Percentiles rank a stretch among this genome's conserved stretches.
phyloP scores from a whole-genome alignment of 2,113 vertebrate genomes.

The Diadophis punctatus region DNA sequence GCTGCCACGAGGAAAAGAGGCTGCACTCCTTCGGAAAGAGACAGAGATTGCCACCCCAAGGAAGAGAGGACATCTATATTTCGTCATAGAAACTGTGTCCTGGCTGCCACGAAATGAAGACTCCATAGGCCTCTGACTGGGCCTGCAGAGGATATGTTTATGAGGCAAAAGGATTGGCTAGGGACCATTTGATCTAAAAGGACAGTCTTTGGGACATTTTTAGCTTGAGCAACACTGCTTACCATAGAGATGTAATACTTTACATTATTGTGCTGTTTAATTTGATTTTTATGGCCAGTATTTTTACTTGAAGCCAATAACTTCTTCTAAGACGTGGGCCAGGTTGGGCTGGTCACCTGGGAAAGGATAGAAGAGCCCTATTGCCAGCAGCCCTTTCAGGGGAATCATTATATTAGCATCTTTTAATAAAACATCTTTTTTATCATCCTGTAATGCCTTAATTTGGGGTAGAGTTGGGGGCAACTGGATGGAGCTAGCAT shows the following conservation, averaged over 20 bases:
- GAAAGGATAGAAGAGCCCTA: neutral
- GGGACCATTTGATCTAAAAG: too few relatives aligned
- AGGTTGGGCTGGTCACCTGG: neutral
- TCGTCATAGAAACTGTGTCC: too few relatives aligned
- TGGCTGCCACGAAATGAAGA: neutral
- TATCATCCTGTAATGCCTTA: neutral
- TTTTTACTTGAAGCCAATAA: neutral
- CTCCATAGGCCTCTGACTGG: neutral
- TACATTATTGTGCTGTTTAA: neutral
- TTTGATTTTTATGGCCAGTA: neutral
- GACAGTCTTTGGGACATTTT: neutral
- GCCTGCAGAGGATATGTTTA: neutral
- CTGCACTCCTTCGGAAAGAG: neutral
- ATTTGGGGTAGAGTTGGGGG: neutral
- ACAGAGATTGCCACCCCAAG: neutral
- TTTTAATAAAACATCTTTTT: neutral
- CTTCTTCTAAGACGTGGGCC: neutral
- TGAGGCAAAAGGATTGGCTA: too few relatives aligned
- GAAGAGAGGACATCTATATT: neutral
- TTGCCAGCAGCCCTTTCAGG: neutral
- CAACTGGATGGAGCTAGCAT: neutral
- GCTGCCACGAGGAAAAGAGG: neutral
- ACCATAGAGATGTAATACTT: neutral
- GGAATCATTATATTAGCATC: neutral
- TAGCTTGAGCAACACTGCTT: neutral